These are phyloP conservation scores for Perithous albicinctus DNA, from an alignment of 2,888 invertebrate genomes.

Conservation along the genomic window DNA sequence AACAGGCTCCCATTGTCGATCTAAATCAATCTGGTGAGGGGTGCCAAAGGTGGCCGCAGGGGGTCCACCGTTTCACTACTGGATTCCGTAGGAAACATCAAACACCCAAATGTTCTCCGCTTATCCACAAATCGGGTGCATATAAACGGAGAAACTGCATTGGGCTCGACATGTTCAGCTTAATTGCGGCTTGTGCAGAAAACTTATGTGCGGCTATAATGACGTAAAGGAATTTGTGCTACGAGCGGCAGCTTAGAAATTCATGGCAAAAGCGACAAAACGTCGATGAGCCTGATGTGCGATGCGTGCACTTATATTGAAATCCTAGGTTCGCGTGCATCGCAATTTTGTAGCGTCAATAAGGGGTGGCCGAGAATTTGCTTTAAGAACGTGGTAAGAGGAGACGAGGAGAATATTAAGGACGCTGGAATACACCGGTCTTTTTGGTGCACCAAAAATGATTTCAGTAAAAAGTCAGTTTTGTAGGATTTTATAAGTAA, in stretches of 20 bases:
- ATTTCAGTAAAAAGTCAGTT: too few relatives aligned
- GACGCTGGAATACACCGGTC: too few relatives aligned
- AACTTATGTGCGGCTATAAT: neutral
- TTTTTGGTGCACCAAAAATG: too few relatives aligned
- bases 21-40: constrained; percentile 69
- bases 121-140: constrained; percentile 6
- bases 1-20: constrained; percentile 74
- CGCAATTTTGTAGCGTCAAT: constrained; percentile 1
- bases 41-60: constrained; percentile 18
- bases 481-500: too few relatives aligned
- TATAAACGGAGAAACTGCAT: constrained; percentile 10
- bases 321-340: constrained; percentile 47
- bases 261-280: constrained; percentile 54
- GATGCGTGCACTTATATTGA: constrained; percentile 40
- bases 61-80: too few relatives aligned
- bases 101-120: too few relatives aligned
- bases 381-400: neutral
- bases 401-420: neutral
- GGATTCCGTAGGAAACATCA: too few relatives aligned
- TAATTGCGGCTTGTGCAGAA: constrained; percentile 6
- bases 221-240: neutral
- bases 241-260: constrained; percentile 25
- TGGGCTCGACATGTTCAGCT: constrained; percentile 17
- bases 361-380: neutral
- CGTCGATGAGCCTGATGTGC: constrained; percentile 11